Evolutionary conservation across 2,888 invertebrate genomes (phyloP).

Genomic region (Lasius fuliginosus): DNA sequence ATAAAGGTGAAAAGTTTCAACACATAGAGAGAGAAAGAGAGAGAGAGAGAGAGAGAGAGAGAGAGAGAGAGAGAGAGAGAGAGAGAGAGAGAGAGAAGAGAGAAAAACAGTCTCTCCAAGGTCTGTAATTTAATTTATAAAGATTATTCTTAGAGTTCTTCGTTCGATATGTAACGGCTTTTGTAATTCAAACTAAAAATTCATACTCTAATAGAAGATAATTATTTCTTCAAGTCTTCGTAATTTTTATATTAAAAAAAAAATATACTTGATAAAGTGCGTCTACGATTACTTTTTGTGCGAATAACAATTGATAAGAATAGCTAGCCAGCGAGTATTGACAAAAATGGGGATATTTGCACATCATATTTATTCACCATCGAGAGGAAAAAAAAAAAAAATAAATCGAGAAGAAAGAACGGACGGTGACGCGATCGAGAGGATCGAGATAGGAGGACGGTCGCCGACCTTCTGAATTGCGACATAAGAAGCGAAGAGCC

Average conservation of each 20-base stretch:
- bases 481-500: constrained; percentile 79
- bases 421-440: background rate
- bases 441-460: constrained; percentile 70
- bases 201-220: background rate
- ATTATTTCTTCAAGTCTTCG: background rate
- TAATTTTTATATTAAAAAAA: background rate
- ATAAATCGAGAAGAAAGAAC: background rate
- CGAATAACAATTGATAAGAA: background rate
- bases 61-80: too few relatives aligned
- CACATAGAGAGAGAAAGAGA: background rate
- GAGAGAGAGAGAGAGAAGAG: too few relatives aligned
- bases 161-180: background rate
- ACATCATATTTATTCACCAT: background rate
- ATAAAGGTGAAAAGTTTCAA: background rate
- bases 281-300: background rate
- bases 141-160: background rate
- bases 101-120: background rate
- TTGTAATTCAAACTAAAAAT: too few relatives aligned
- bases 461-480: constrained; percentile 79
- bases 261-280: background rate
- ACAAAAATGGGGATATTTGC: background rate
- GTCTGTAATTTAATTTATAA: background rate
- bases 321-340: too few relatives aligned
- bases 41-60: background rate
- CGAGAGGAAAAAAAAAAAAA: background rate